A percentile compares a stretch with the other conserved stretches of the same genome.
These are phyloP conservation scores for Brachynemurus nebulosus DNA, from an alignment of 2,888 invertebrate species.

Conservation along the genomic window DNA sequence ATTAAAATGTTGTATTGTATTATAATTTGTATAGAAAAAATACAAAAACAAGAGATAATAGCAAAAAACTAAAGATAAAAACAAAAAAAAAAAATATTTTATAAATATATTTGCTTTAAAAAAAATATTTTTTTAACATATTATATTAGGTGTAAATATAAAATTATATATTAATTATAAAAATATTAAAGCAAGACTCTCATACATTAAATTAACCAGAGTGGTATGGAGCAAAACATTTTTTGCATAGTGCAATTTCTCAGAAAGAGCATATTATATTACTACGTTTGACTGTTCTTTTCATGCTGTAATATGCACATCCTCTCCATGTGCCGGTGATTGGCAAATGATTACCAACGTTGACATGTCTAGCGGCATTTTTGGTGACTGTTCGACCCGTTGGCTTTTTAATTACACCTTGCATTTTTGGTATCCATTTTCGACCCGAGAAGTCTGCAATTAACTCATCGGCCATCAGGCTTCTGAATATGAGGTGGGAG, in stretches of 20 bases:
- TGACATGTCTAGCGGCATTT: constrained; percentile 6
- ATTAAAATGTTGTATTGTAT: too few species aligned
- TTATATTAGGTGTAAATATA: too few species aligned
- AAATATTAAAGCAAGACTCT: too few species aligned
- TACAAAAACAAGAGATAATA: too few species aligned
- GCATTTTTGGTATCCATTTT: not conserved
- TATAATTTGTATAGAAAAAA: too few species aligned
- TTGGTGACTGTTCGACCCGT: not conserved
- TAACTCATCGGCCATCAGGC: constrained; percentile 11
- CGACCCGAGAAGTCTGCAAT: not conserved
- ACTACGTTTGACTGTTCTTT: constrained; percentile 12
- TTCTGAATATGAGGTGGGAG: constrained; percentile 10
- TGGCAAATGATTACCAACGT: constrained; percentile 13
- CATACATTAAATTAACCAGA: too few species aligned
- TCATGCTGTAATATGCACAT: constrained; percentile 16
- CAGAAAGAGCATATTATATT: constrained; percentile 12
- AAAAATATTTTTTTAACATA: too few species aligned
- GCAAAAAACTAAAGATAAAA: too few species aligned
- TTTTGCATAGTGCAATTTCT: constrained; percentile 13
- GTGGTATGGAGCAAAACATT: constrained; percentile 5
- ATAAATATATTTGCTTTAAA: too few species aligned
- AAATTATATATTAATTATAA: too few species aligned
- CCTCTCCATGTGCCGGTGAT: constrained; percentile 11
- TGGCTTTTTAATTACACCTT: not conserved
- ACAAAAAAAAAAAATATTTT: too few species aligned